Conservation (phyloP, 2,888 invertebrate species). For the Sclerodermus sp. region DNA sequence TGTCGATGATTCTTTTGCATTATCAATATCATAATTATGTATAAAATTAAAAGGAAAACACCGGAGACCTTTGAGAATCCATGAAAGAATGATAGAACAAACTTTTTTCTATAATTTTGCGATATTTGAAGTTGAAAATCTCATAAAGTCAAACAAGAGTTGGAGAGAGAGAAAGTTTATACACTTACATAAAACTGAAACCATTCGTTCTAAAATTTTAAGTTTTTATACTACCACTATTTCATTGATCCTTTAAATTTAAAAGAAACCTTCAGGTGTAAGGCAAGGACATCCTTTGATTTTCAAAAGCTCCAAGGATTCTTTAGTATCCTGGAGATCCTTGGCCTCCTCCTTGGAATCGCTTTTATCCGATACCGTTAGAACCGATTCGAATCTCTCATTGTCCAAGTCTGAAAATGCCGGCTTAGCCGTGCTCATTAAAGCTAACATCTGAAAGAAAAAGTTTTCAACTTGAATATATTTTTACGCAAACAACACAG, state of each 20-base stretch:
- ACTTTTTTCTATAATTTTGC: too few species aligned
- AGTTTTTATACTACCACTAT: background rate
- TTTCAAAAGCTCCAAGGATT: slow-evolving; percentile 37
- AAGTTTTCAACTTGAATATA: too few species aligned
- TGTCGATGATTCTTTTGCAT: background rate
- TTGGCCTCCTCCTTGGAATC: slow-evolving; percentile 29
- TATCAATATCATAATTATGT: background rate
- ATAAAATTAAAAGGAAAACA: background rate
- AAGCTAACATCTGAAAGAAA: slow-evolving; percentile 33
- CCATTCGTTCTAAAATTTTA: background rate
- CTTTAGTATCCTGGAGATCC: slow-evolving; percentile 15
- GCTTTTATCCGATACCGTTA: slow-evolving; percentile 34
- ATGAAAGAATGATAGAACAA: background rate
- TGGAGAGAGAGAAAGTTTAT: background rate
- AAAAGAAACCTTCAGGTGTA: slow-evolving; percentile 40
- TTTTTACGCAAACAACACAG: too few species aligned
- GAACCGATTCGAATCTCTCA: slow-evolving; percentile 37
- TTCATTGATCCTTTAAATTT: background rate
- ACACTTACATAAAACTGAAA: background rate
- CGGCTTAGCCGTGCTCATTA: slow-evolving; percentile 31
- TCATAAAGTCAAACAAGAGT: too few species aligned
- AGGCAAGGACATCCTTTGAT: slow-evolving; percentile 39
- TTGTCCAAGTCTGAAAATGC: slow-evolving; percentile 33
- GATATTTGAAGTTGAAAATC: too few species aligned
- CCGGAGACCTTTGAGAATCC: background rate